Base-by-base conservation (phyloP, 2,797 vertebrate species). In the Helicolenus hilgendorfi region DNA sequence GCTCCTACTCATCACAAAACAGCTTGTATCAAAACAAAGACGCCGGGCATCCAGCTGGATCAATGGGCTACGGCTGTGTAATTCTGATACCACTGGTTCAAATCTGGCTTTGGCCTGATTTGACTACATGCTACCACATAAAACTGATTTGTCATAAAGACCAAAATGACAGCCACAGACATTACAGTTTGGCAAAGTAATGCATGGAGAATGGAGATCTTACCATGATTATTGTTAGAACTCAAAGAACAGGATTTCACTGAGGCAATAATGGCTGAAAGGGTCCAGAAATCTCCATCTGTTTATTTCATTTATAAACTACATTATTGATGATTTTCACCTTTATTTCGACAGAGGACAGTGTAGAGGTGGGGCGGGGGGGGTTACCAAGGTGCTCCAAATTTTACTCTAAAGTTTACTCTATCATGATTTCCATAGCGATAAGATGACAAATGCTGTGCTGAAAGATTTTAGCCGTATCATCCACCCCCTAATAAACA, bases 1-100 rank as follows among this genome's bases (percentile, higher is more conserved):
- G 83, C 85, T 90, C 82, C 75, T 84, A 80, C 87, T 91, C 79
- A 79, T 81, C 92, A 91, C 81, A 85, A 86, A 91, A 87, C 91
- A 75, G 82, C 92, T 90, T 85, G 89, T 82, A 92, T 93, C 81
- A 85, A 45, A 79, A 85, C 86, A 72, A 80, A 83, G 83, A 83
- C 89, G 64, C 77, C 11, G 18, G n/a, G 76, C 83, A 86, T 89
- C 75, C 71, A 69, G 77, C 85, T 87, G 79, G 74, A 90, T 86
- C 67, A 13, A 14, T 72, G 63, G 82, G 84, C 76, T 69, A 67
- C 11, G 79, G 41, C 80, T 68, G 53, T 62, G 55, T 24, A 59
- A 29, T 64, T 78, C 49, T 35, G 26, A 82, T 81, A 71, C 64
- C 41, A 33, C 27, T 35, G 38, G 35, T 89, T 80, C 24, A 69